These are phyloP conservation scores for Raja brachyura DNA, from an alignment of 2,113 vertebrate species.

Conservation along the genomic window DNA sequence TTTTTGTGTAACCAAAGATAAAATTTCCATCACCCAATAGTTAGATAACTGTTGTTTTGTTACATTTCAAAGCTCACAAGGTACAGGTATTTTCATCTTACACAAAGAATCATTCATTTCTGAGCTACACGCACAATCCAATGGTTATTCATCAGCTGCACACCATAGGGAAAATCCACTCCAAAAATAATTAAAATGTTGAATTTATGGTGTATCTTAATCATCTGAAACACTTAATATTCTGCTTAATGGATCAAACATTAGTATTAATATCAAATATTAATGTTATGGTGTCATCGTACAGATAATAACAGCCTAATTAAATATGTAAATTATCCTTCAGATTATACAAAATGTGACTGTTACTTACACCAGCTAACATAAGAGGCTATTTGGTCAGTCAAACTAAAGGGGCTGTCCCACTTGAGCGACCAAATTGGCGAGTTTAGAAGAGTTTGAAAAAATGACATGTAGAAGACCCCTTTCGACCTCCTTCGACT, in stretches of 20 bases:
- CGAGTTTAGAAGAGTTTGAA: no score
- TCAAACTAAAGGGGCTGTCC: no score
- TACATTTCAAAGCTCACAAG: conserved; percentile 11
- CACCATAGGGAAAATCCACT: neutral
- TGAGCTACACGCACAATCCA: neutral
- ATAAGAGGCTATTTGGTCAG: neutral
- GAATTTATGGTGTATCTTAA: conserved; percentile 28
- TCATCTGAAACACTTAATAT: conserved; percentile 17
- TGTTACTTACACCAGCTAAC: neutral
- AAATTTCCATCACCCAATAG: neutral
- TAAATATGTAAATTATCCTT: conserved; percentile 7
- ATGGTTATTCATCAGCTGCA: conserved; percentile 4
- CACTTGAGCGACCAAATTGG: no score
- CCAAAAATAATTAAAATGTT: conserved; percentile 25
- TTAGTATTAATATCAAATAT: neutral
- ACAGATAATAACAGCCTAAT: neutral
- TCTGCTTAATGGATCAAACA: neutral
- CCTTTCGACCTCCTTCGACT: no score
- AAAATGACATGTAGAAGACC: no score
- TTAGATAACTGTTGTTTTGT: conserved; percentile 19
- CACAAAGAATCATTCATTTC: neutral
- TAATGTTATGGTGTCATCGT: neutral
- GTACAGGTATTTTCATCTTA: neutral
- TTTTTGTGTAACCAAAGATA: no score
- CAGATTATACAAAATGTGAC: conserved; percentile 4